A percentile compares a stretch with the other conserved stretches of the same genome.
Conservation (phyloP, 1,140 invertebrate genomes). For the Paralvinella palmiformis region DNA sequence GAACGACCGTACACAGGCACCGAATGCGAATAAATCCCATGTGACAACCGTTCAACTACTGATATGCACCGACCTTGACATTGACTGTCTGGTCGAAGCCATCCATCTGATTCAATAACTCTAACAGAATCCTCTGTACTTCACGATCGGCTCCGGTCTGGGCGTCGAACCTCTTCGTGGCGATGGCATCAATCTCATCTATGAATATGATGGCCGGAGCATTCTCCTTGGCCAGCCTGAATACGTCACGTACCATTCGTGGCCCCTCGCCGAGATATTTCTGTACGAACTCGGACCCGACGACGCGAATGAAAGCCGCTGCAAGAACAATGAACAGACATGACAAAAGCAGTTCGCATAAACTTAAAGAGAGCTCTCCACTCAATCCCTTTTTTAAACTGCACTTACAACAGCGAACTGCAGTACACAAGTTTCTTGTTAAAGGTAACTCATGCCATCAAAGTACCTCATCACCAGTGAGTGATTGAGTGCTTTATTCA, state of each 20-base stretch:
- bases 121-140: slow-evolving; percentile 95
- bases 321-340: slow-evolving; percentile 24
- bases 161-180: slow-evolving; percentile 96
- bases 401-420: no score
- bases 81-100: slow-evolving; percentile 99
- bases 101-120: slow-evolving; percentile 99
- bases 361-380: not conserved
- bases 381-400: not conserved
- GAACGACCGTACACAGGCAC: no score
- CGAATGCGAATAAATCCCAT: no score
- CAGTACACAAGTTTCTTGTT: no score
- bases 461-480: no score
- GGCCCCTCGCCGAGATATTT: slow-evolving; percentile 99
- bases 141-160: slow-evolving; percentile 98
- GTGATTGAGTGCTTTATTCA: no score
- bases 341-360: no score
- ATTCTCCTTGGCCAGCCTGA: slow-evolving; percentile 97
- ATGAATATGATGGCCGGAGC: slow-evolving; percentile 99
- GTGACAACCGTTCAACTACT: no score
- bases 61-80: no score
- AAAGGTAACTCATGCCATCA: no score
- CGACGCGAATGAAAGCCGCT: slow-evolving; percentile 96
- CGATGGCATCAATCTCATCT: slow-evolving; percentile 91
- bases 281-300: slow-evolving; percentile 99
- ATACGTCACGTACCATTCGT: slow-evolving; percentile 98